Base-by-base conservation (phyloP, 2,797 vertebrate genomes). In the Emydoidea blandingii region DNA sequence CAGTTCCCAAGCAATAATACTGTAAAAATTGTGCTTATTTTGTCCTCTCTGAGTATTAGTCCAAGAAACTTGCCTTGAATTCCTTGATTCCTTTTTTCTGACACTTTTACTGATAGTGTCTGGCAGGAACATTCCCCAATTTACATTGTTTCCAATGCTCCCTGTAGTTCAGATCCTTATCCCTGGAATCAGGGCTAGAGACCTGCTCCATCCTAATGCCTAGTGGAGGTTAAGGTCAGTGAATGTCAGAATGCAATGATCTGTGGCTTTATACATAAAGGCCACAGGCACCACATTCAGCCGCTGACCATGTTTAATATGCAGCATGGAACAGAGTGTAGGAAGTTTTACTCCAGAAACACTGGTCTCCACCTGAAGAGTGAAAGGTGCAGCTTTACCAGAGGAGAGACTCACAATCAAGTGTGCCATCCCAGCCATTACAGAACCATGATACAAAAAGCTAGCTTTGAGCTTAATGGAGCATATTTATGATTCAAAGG, bases 41-140 rank as follows among this genome's bases (percentile, higher is more conserved):
- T 85, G 74, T 89, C 78, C 1, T 54, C 52, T 94, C 84, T 50
- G 18, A 79, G 59, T 44, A 37, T 87, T 96, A 86, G 81, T 93
- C 10, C 6, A 62, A 49, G 21, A 88, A 2, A 72, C 11, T 50
- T 86, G 1, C 6, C 86, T 34, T 89, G 62, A 92, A 91, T 84
- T 89, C 1, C 4, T 54, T 87, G 10, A 6, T 10, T 53, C 34
- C 44, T 89, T 88, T 59, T 16, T 82, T 90, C 27, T 85, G 23
- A 72, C 12, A 25, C 52, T 79, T 91, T 93, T 83, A 1, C 31
- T 89, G 86, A 62, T 2, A 37, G 10, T 80, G 14, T 29, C 57
- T 86, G 81, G 49, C 27, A 90, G n/a, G 59, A 92, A 41, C 5
- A 31, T 81, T 86, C 44, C 21, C 27, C 16, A 1, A 12, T 41